Percentiles rank a stretch among this genome's conserved stretches.
Conservation (phyloP, 2,888 invertebrate genomes). For the Noctua pronuba region DNA sequence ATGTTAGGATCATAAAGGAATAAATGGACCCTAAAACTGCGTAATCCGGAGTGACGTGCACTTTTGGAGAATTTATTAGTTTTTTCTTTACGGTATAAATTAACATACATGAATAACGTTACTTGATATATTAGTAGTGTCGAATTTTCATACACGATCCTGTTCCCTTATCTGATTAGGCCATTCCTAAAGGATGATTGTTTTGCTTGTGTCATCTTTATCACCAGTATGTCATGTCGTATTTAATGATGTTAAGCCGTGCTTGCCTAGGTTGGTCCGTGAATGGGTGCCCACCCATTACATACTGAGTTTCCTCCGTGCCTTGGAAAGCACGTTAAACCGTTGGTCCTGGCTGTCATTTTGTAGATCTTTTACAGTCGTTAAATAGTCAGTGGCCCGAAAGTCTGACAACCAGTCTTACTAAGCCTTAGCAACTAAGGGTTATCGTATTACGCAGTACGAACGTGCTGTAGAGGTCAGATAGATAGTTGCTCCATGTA, state of each 20-base stretch:
- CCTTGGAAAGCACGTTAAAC: no score
- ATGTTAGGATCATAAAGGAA: slow-evolving; percentile 58
- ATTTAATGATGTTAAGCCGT: background rate
- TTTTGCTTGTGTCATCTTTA: background rate
- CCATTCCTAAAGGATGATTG: background rate
- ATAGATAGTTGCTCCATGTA: no score
- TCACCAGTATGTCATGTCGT: background rate
- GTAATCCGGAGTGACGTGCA: slow-evolving; percentile 54
- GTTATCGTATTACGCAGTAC: no score
- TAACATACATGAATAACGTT: slow-evolving; percentile 9
- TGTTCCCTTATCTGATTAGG: background rate
- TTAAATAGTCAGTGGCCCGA: no score
- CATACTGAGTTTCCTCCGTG: no score
- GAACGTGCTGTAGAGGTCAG: no score
- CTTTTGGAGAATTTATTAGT: slow-evolving; percentile 48
- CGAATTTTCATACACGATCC: background rate
- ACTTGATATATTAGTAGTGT: slow-evolving; percentile 12
- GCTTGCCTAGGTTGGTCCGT: no score
- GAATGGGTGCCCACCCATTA: no score
- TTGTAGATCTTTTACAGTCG: no score
- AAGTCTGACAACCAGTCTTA: no score
- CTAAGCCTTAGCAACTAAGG: no score
- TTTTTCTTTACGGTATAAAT: slow-evolving; percentile 28
- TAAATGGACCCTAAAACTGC: slow-evolving; percentile 45
- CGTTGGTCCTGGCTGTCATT: no score